Evolutionary conservation across 2,113 vertebrate species (phyloP), one percentile per base, ranked within the genome.

Genomic region (Crotophaga sulcirostris): DNA sequence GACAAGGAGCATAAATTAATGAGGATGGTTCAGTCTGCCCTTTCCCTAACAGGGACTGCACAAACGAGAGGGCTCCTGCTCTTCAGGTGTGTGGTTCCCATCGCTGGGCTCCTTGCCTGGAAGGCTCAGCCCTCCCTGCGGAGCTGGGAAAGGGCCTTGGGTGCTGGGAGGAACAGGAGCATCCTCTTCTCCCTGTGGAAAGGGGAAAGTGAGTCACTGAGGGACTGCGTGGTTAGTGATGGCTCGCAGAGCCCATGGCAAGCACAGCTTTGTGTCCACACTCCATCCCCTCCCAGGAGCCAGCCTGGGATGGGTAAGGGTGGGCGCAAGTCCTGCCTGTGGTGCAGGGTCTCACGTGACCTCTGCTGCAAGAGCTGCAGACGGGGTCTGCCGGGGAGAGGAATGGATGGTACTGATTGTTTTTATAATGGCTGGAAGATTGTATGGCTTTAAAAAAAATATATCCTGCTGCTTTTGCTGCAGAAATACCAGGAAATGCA

Each of bases 161-260:
- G 49, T 13, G 14, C 23, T 2, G 0, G 66, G 67, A 56, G 44
- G 58, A 68, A 42, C 52, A 11, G 52, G 52, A 44, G 26, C 63
- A 72, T 47, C 58, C 24, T 54, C 34, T 10, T 24, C 26, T 26
- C 51, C 28, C 76, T 72, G 18, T 7, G 0, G 1, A 62, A 60
- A 8, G 13, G 55, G 31, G 31, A n/a, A 16, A 2, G 1, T 7
- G 44, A 13, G 1, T 10, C 7, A 1, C 10, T 62, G 13, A 2
- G 3, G 75, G 31, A 13, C 20, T 26, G 51, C 16, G 45, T 0
- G 1, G 10, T 15, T 0, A 0, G n/a, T 31, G 15, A 11, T 0
- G 10, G n/a, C 25, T 62, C 1, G 0, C 3, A 16, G 77, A 59
- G 49, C 8, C 33, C 1, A 0, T 13, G 62, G 40, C 29, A 34